Evolutionary conservation across 2,113 vertebrate species (phyloP).

Genomic region (Cheirogaleus medius): DNA sequence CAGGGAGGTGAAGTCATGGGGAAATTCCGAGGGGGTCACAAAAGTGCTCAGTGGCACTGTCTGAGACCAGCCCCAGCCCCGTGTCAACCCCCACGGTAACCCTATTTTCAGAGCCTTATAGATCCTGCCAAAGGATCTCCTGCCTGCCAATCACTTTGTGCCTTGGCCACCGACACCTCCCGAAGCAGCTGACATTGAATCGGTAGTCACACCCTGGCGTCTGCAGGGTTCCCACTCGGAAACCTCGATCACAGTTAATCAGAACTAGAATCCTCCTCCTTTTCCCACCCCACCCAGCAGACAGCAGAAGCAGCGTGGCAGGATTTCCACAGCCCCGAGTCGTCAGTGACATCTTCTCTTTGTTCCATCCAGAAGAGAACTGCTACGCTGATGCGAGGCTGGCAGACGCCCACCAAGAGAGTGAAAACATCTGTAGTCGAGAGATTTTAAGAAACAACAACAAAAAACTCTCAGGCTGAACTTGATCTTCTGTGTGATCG

Average conservation of each 20-base stretch:
- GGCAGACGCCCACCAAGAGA: background rate
- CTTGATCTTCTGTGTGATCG: background rate
- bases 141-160: background rate
- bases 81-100: background rate
- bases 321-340: background rate
- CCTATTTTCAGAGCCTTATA: background rate
- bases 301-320: background rate
- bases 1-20: background rate
- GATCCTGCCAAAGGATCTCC: background rate
- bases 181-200: background rate
- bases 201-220: background rate
- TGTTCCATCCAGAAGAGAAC: constrained; percentile 41
- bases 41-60: background rate
- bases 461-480: background rate
- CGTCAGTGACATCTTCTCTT: background rate
- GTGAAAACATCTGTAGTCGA: background rate
- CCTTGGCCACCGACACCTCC: background rate
- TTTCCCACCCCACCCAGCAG: background rate
- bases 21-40: constrained; percentile 33
- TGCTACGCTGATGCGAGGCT: background rate
- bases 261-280: background rate
- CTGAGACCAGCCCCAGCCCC: background rate
- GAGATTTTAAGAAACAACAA: background rate
- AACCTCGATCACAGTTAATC: background rate
- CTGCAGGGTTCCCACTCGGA: background rate